phyloP scores from a whole-genome alignment of 1,140 invertebrate species.

The Cherax quadricarinatus region DNA sequence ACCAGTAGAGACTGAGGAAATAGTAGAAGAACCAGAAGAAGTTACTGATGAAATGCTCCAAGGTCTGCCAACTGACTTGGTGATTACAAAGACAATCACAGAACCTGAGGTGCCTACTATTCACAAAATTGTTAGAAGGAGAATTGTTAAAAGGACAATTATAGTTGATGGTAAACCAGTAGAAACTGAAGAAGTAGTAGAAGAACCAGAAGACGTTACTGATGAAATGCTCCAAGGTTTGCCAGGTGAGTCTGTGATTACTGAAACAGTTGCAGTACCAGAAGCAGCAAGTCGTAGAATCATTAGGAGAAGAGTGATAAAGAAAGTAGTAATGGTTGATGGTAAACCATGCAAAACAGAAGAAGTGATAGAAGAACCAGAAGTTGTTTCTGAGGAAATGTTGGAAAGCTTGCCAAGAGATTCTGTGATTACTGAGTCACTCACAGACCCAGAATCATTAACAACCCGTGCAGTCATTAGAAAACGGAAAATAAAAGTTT shows the following conservation, averaged over 20 bases:
- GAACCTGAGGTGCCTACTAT: slow-evolving; percentile 12
- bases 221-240: slow-evolving; percentile 31
- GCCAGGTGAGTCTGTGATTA: slow-evolving; percentile 22
- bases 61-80: neutral
- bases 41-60: slow-evolving; percentile 9
- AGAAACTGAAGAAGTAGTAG: slow-evolving; percentile 57
- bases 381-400: slow-evolving; percentile 36
- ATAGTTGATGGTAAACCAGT: slow-evolving; percentile 61
- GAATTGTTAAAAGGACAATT: slow-evolving; percentile 43
- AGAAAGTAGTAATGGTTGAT: slow-evolving; percentile 54
- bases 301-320: slow-evolving; percentile 32
- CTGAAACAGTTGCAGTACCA: slow-evolving; percentile 44
- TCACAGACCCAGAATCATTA: neutral
- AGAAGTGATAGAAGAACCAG: slow-evolving; percentile 48
- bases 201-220: slow-evolving; percentile 51
- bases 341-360: slow-evolving; percentile 48
- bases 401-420: slow-evolving; percentile 1
- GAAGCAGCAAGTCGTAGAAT: neutral
- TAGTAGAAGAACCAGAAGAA: slow-evolving; percentile 47
- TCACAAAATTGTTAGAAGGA: slow-evolving; percentile 22
- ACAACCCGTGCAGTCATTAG: neutral
- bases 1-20: slow-evolving; percentile 48
- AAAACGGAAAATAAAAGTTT: slow-evolving; percentile 35
- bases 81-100: neutral
- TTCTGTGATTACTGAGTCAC: slow-evolving; percentile 21